These are phyloP conservation scores for Tribolium freemani DNA, from an alignment of 2,888 invertebrate species.

Conservation along the genomic window DNA sequence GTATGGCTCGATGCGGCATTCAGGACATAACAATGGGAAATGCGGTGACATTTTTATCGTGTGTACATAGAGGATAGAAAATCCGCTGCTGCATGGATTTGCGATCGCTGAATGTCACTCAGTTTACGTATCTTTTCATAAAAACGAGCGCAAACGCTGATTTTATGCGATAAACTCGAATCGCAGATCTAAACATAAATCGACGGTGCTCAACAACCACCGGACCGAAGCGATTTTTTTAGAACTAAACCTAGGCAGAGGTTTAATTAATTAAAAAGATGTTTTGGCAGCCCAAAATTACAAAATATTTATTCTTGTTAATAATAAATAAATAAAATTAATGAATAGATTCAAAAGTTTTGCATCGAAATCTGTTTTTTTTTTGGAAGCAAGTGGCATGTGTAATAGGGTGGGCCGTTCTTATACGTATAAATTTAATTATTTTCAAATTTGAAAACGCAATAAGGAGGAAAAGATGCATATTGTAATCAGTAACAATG, in stretches of 20 bases:
- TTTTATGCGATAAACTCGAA: not conserved
- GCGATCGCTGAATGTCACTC: constrained; percentile 55
- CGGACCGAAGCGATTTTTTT: not conserved
- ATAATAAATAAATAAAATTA: too few relatives aligned
- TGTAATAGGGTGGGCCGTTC: too few relatives aligned
- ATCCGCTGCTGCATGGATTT: constrained; percentile 52
- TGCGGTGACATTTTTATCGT: constrained; percentile 65
- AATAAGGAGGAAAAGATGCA: too few relatives aligned
- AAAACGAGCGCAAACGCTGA: constrained; percentile 1
- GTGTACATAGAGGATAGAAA: constrained; percentile 64
- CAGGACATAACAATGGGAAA: constrained; percentile 64
- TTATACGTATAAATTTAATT: too few relatives aligned
- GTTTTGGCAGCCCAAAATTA: too few relatives aligned
- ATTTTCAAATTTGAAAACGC: too few relatives aligned
- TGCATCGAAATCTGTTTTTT: too few relatives aligned
- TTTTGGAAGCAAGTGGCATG: too few relatives aligned
- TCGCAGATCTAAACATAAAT: not conserved
- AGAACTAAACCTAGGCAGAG: not conserved
- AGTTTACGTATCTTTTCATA: constrained; percentile 38
- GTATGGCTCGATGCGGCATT: constrained; percentile 64
- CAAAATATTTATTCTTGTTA: too few relatives aligned
- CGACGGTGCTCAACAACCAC: not conserved
- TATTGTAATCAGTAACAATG: too few relatives aligned
- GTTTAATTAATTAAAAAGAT: too few relatives aligned
- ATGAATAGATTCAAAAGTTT: too few relatives aligned